Percentiles rank a stretch among this genome's conserved stretches.
Evolutionary conservation across 2,797 vertebrate genomes (phyloP).

Genomic region (Myiotriccus ornatus): DNA sequence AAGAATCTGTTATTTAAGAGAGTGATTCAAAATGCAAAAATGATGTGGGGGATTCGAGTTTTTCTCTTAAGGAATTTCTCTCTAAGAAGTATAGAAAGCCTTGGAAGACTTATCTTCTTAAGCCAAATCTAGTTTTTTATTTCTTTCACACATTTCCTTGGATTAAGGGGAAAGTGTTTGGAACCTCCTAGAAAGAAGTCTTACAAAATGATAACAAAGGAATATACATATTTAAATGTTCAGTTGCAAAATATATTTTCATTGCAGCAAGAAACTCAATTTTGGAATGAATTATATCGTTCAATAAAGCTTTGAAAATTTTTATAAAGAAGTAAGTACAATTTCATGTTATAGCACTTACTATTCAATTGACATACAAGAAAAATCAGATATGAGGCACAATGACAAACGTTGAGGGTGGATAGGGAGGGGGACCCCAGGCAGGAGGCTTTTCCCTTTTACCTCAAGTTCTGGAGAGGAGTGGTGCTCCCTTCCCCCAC

Average conservation of each 20-base stretch:
- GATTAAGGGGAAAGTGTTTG: neutral
- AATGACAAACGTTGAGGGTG: too few species aligned
- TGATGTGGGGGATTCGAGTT: neutral
- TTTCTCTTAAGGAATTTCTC: neutral
- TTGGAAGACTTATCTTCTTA: neutral
- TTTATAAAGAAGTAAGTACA: neutral
- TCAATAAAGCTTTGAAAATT: neutral
- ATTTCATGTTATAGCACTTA: neutral
- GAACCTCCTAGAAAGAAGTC: neutral
- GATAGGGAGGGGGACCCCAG: too few species aligned
- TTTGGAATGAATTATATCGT: neutral
- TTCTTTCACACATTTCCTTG: neutral
- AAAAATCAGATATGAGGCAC: neutral
- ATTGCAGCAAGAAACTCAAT: neutral
- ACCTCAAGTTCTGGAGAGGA: too few species aligned
- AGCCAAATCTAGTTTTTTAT: neutral
- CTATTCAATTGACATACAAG: neutral
- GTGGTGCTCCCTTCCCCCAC: too few species aligned
- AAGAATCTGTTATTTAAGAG: neutral
- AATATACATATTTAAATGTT: neutral
- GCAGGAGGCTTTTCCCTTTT: too few species aligned
- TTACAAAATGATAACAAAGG: neutral
- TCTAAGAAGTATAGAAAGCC: neutral
- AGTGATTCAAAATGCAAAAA: neutral
- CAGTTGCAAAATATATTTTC: neutral